phyloP scores from a whole-genome alignment of 2,113 vertebrate genomes.

The Lucifuga dentata region DNA sequence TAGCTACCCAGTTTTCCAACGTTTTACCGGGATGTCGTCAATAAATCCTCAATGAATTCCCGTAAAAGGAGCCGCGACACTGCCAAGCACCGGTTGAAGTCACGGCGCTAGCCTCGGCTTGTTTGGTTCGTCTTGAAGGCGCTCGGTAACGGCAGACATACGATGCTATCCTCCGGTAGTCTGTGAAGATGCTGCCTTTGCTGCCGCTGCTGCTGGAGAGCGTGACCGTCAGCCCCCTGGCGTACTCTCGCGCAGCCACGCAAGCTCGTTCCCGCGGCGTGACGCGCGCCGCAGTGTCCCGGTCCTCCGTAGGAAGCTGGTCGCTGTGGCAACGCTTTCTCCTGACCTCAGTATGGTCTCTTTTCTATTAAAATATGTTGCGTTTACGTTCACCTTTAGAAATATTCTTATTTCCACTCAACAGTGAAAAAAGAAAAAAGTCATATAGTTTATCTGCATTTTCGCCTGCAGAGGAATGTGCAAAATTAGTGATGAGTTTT shows the following conservation, averaged over 20 bases:
- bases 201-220: conserved; percentile 34
- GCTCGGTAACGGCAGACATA: conserved; percentile 16
- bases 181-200: conserved; percentile 46
- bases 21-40: conserved; percentile 25
- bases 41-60: conserved; percentile 54
- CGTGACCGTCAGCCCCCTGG: conserved; percentile 17
- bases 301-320: conserved; percentile 69
- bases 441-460: neutral
- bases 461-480: conserved; percentile 21
- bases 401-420: neutral
- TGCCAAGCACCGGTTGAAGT: neutral
- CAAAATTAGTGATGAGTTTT: conserved; percentile 47
- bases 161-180: conserved; percentile 28
- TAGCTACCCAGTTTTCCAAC: conserved; percentile 1
- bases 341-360: conserved; percentile 74
- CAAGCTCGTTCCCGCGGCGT: conserved; percentile 51
- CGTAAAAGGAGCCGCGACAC: conserved; percentile 13
- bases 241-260: conserved; percentile 37
- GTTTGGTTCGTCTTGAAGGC: neutral
- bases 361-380: conserved; percentile 16
- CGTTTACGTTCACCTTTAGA: conserved; percentile 7
- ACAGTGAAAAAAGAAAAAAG: neutral
- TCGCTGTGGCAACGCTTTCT: conserved; percentile 80
- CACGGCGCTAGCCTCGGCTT: conserved; percentile 2
- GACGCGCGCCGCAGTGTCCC: conserved; percentile 71